These are phyloP conservation scores for Drosophila setifemur DNA, from an alignment of 1,140 invertebrate genomes.

Conservation along the genomic window DNA sequence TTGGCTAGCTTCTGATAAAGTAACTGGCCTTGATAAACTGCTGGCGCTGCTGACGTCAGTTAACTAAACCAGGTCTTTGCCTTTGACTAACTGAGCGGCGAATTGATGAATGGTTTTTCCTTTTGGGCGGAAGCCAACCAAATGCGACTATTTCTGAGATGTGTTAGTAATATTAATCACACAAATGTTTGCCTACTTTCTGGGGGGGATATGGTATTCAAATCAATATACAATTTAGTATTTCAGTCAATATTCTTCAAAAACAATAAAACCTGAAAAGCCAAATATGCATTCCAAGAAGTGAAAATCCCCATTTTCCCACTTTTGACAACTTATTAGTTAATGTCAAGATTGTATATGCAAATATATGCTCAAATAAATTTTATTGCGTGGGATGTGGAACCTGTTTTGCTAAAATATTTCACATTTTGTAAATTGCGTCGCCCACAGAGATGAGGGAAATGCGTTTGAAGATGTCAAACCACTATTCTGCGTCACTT, in stretches of 20 bases:
- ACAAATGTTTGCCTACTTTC: slow-evolving; percentile 46
- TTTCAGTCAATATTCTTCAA: too few relatives aligned
- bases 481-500: neutral
- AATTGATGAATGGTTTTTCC: slow-evolving; percentile 59
- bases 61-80: slow-evolving; percentile 5
- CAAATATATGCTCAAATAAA: neutral
- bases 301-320: too few relatives aligned
- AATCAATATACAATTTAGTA: too few relatives aligned
- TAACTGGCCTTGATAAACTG: slow-evolving; percentile 31
- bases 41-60: slow-evolving; percentile 29
- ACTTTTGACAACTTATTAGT: neutral
- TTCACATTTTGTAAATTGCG: neutral
- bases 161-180: neutral
- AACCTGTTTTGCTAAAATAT: neutral
- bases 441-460: neutral
- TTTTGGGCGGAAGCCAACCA: slow-evolving; percentile 15
- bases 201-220: neutral
- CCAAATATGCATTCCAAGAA: too few relatives aligned
- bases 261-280: too few relatives aligned
- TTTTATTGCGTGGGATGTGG: neutral
- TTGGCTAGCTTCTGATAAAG: slow-evolving; percentile 53
- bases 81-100: neutral
- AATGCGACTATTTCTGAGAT: slow-evolving; percentile 3
- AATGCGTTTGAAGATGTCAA: neutral
- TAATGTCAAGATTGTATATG: neutral